These are phyloP conservation scores for Pseudois nayaur DNA, from an alignment of 2,113 vertebrate species.

Conservation along the genomic window DNA sequence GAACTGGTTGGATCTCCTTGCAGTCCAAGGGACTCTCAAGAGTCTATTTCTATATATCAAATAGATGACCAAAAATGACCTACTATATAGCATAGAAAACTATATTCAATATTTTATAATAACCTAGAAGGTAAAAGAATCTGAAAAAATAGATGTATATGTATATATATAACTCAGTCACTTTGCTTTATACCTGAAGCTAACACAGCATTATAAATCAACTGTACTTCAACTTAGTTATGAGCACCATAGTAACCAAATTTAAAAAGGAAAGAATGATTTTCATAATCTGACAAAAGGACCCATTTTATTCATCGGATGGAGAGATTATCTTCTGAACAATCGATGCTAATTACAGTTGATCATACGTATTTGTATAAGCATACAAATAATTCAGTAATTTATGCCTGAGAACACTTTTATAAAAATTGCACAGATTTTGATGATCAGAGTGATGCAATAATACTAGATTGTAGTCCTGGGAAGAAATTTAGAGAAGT, in stretches of 20 bases:
- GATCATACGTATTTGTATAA: background rate
- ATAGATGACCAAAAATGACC: background rate
- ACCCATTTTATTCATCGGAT: background rate
- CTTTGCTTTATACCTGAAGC: background rate
- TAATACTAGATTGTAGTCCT: background rate
- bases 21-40: too few relatives aligned
- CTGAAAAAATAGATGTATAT: background rate
- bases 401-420: background rate
- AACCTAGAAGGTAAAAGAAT: background rate
- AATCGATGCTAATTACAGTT: background rate
- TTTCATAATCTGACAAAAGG: background rate
- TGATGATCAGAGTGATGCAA: background rate
- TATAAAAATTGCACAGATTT: background rate
- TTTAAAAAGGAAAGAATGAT: background rate
- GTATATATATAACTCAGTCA: background rate
- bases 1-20: too few relatives aligned
- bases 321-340: background rate
- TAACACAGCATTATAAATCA: background rate
- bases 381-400: background rate
- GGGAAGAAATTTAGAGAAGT: background rate
- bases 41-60: background rate
- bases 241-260: background rate
- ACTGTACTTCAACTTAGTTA: background rate
- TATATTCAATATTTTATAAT: background rate
- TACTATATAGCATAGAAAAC: background rate